A percentile compares a stretch with the other conserved stretches of the same genome.
Evolutionary conservation across 2,113 vertebrate species (phyloP).

Genomic region (Protobothrops flavoviridis): DNA sequence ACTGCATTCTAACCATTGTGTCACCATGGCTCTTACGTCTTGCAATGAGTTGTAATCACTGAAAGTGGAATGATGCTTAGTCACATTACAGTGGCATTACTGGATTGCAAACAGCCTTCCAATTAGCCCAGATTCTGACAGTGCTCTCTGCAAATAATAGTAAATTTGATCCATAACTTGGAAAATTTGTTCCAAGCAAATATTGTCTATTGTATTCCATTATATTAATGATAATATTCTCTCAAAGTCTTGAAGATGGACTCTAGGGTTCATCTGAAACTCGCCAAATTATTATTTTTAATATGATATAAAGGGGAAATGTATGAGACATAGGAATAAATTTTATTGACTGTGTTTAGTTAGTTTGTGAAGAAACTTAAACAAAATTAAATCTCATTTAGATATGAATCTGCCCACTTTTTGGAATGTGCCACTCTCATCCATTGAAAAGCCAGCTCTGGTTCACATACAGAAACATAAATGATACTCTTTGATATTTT

Average conservation of each 20-base stretch:
- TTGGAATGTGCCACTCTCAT: neutral
- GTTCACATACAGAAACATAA: neutral
- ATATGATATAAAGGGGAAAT: neutral
- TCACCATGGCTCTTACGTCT: neutral
- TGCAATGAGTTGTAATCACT: slow-evolving; percentile 9
- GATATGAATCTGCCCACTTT: neutral
- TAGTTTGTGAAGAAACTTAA: neutral
- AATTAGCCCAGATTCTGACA: neutral
- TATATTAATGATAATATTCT: neutral
- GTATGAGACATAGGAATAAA: neutral
- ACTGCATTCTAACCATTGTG: too few species aligned
- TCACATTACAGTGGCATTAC: neutral
- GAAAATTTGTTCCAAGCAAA: neutral
- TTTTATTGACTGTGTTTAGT: neutral
- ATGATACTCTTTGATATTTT: neutral
- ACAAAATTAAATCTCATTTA: neutral
- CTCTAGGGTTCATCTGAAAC: neutral
- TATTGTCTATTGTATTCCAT: neutral
- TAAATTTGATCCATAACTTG: neutral
- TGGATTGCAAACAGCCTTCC: neutral
- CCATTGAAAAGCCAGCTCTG: neutral
- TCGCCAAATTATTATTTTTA: neutral
- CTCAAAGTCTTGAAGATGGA: neutral
- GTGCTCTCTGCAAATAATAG: neutral
- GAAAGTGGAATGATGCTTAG: slow-evolving; percentile 8